A percentile compares a stretch with the other conserved stretches of the same genome.
Evolutionary conservation across 2,797 vertebrate species (phyloP).

Genomic region (Petrocephalus schoutedeni): DNA sequence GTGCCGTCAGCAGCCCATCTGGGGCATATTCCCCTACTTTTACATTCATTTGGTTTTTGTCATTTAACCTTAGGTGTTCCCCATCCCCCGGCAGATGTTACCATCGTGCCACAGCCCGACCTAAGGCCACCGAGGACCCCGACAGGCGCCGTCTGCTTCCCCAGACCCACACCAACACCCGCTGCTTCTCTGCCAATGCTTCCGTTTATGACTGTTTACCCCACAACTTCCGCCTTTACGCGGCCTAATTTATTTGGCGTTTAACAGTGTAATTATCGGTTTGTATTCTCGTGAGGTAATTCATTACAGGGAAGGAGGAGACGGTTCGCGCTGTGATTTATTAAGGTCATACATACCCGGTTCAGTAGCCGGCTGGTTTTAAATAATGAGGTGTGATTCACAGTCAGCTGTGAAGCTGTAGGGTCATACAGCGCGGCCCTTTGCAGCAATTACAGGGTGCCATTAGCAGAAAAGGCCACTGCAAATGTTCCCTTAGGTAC

Average conservation of each 20-base stretch:
- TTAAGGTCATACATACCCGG: background rate
- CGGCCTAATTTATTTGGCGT: background rate
- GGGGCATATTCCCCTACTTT: background rate
- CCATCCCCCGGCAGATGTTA: background rate
- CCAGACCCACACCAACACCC: background rate
- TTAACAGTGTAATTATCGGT: conserved; percentile 5
- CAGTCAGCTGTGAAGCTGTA: background rate
- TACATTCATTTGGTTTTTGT: background rate
- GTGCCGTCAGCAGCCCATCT: background rate
- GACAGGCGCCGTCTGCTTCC: background rate
- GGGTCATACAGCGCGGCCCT: background rate
- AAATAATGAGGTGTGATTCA: conserved; percentile 8
- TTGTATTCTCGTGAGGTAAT: conserved; percentile 8
- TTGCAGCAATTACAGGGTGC: background rate
- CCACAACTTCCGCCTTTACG: background rate
- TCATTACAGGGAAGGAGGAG: background rate
- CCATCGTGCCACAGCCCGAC: background rate
- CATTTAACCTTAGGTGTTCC: background rate
- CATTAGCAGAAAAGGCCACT: conserved; percentile 2
- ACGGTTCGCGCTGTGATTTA: background rate
- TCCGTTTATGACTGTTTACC: background rate
- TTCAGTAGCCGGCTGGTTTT: background rate
- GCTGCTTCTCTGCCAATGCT: background rate
- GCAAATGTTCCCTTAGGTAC: background rate
- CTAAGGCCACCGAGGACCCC: background rate